These are phyloP conservation scores for Ptychadena robeensis DNA, from an alignment of 2,797 vertebrate species.

Conservation along the genomic window DNA sequence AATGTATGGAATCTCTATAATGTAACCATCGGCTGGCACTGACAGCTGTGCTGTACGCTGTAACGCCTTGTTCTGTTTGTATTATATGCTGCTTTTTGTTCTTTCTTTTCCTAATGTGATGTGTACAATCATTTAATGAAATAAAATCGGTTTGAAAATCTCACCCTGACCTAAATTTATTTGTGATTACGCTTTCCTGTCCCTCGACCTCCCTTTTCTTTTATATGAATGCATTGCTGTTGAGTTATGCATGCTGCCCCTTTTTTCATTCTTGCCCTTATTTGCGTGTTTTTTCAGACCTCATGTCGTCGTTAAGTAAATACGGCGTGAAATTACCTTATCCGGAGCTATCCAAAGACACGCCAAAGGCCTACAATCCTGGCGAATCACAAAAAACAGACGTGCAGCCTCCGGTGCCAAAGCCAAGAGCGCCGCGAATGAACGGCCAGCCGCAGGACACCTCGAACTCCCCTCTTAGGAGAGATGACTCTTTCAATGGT, in stretches of 20 bases:
- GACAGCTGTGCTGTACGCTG: slow-evolving; percentile 50
- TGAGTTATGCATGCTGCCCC: slow-evolving; percentile 40
- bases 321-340: slow-evolving; percentile 66
- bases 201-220: background rate
- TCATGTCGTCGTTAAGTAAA: slow-evolving; percentile 66
- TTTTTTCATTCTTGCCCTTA: slow-evolving; percentile 61
- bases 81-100: background rate
- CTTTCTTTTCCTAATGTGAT: background rate
- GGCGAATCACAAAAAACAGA: slow-evolving; percentile 66
- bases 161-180: slow-evolving; percentile 23
- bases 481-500: slow-evolving; percentile 63
- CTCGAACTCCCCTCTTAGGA: slow-evolving; percentile 29
- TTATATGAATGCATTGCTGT: slow-evolving; percentile 44
- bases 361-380: slow-evolving; percentile 63
- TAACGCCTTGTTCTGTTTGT: background rate
- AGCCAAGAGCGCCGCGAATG: slow-evolving; percentile 83
- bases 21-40: background rate
- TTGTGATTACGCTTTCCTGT: background rate
- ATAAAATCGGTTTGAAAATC: background rate
- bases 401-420: slow-evolving; percentile 83
- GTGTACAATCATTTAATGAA: slow-evolving; percentile 11
- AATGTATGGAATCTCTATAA: background rate
- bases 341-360: slow-evolving; percentile 56
- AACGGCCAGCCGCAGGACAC: slow-evolving; percentile 64
- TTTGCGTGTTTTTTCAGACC: slow-evolving; percentile 75